These are phyloP conservation scores for Taenioides sp. DNA, from an alignment of 2,797 vertebrate species.

Conservation along the genomic window DNA sequence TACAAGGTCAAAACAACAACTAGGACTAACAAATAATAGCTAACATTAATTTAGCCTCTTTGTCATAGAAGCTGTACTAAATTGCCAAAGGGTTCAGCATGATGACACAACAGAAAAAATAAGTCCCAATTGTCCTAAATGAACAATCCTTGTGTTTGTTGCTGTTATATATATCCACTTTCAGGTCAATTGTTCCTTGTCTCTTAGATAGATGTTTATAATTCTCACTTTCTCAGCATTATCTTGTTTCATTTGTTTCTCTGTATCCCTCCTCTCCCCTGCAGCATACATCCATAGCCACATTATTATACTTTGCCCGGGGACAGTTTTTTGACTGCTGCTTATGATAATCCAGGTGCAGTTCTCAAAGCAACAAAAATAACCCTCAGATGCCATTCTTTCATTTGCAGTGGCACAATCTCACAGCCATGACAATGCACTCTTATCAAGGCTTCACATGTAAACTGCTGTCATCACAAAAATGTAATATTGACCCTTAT, in stretches of 20 bases:
- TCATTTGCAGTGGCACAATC: background rate
- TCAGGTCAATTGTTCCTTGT: conserved; percentile 9
- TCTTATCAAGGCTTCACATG: background rate
- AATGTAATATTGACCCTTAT: background rate
- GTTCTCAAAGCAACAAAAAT: conserved; percentile 4
- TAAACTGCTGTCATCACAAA: background rate
- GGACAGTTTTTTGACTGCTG: conserved; percentile 1
- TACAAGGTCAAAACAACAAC: conserved; percentile 19
- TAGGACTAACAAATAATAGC: conserved; percentile 1
- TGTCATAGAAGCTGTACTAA: background rate
- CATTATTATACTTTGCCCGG: background rate
- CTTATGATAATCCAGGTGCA: conserved; percentile 8
- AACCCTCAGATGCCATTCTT: background rate
- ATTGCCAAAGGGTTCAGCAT: conserved; percentile 16
- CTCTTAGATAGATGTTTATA: background rate
- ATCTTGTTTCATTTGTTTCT: conserved; percentile 5
- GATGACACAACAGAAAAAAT: conserved; percentile 32
- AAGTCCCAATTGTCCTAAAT: conserved; percentile 14
- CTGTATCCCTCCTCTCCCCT: conserved; percentile 8
- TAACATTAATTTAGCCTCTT: background rate
- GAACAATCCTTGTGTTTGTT: background rate
- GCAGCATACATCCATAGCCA: background rate
- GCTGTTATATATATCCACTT: background rate
- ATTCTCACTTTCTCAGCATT: background rate
- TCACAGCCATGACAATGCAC: conserved; percentile 9